A percentile compares a stretch with the other conserved stretches of the same genome.
Evolutionary conservation across 2,888 invertebrate species (phyloP).

Genomic region (Corythucha ciliata): DNA sequence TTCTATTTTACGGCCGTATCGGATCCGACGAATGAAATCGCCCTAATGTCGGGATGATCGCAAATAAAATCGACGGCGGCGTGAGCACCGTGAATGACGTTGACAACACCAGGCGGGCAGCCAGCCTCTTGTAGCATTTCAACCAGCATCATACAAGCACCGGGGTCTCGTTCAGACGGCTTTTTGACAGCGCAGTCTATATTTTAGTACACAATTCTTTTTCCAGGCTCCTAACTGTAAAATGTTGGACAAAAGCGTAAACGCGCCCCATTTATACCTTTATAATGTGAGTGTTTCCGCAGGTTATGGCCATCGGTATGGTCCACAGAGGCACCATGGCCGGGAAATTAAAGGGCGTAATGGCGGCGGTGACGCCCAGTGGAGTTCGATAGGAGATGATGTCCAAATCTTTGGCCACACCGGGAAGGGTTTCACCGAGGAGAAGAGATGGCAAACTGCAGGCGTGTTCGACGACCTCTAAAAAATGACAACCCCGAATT

Average conservation of each 20-base stretch:
- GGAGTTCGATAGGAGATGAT: constrained; percentile 85
- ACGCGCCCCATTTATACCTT: constrained; percentile 45
- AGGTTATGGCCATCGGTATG: constrained; percentile 74
- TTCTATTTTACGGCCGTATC: constrained; percentile 76
- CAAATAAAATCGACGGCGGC: constrained; percentile 95
- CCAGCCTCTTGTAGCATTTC: constrained; percentile 89
- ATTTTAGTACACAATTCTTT: too few relatives aligned
- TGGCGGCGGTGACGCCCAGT: constrained; percentile 86
- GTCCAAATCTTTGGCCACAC: constrained; percentile 93
- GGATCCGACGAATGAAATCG: constrained; percentile 97
- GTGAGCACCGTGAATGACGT: constrained; percentile 92
- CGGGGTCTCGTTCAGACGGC: constrained; percentile 96
- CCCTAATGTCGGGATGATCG: constrained; percentile 88
- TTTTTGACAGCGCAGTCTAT: too few relatives aligned
- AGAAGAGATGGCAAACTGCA: constrained; percentile 87
- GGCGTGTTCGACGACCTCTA: constrained; percentile 94
- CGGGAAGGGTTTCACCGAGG: constrained; percentile 80
- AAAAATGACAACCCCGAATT: constrained; percentile 29
- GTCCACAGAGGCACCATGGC: constrained; percentile 99
- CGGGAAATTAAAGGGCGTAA: constrained; percentile 98
- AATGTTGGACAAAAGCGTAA: background rate
- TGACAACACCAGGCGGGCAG: constrained; percentile 91
- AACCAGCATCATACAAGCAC: constrained; percentile 89
- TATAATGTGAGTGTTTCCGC: constrained; percentile 89
- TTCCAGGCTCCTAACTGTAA: constrained; percentile 1